Percentiles rank a stretch among this genome's conserved stretches.
phyloP scores from a whole-genome alignment of 2,797 vertebrate species.

The Bryconaethiops microstoma region DNA sequence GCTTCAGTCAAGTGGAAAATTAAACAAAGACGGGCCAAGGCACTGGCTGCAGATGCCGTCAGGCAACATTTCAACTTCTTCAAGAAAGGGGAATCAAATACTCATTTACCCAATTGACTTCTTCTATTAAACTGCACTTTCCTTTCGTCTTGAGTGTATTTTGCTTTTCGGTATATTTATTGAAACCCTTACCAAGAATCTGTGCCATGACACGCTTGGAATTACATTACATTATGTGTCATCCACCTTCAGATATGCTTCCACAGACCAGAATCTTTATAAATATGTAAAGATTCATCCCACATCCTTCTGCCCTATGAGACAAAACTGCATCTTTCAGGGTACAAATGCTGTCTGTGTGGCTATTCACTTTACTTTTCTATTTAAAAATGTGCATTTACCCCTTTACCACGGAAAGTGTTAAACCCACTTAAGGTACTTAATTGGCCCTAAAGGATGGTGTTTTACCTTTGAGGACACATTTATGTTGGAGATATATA shows the following conservation, averaged over 20 bases:
- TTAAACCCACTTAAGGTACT: too few relatives aligned
- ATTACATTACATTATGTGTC: background rate
- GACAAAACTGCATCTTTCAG: too few relatives aligned
- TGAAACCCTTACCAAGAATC: background rate
- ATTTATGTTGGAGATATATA: too few relatives aligned
- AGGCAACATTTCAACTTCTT: slow-evolving; percentile 41
- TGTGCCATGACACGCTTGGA: background rate
- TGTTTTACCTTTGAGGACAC: too few relatives aligned
- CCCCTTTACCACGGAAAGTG: too few relatives aligned
- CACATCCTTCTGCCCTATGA: background rate
- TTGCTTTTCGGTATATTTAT: slow-evolving; percentile 12
- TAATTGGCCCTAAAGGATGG: too few relatives aligned
- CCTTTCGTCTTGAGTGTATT: background rate
- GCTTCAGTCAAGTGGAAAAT: slow-evolving; percentile 65
- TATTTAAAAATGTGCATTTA: too few relatives aligned
- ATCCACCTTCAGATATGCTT: background rate
- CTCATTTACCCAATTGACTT: slow-evolving; percentile 54
- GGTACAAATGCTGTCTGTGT: too few relatives aligned
- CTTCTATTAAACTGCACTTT: slow-evolving; percentile 26
- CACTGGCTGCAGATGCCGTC: slow-evolving; percentile 40
- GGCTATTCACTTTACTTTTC: too few relatives aligned
- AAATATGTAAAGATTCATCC: background rate
- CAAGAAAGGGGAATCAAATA: slow-evolving; percentile 44
- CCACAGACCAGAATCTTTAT: background rate
- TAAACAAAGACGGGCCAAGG: slow-evolving; percentile 58